Conservation (phyloP, 2,888 invertebrate species). For the Ctenicera cuprea region DNA sequence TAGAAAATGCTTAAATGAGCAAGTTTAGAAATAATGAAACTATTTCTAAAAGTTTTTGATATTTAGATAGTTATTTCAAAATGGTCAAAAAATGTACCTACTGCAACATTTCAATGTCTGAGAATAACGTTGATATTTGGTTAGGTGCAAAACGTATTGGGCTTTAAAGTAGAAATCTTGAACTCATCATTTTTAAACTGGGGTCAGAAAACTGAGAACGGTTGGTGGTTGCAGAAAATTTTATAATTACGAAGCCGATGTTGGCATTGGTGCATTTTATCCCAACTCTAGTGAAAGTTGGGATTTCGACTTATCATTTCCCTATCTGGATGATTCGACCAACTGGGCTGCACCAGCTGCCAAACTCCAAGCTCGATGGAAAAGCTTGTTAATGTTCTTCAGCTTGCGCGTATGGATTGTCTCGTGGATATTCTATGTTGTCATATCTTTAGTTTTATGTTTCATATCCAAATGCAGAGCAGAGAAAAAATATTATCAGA, state of each 20-base stretch:
- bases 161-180: no score
- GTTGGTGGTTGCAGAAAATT: no score
- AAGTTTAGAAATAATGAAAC: no score
- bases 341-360: constrained; percentile 40
- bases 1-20: no score
- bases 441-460: background rate
- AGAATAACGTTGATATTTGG: no score
- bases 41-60: no score
- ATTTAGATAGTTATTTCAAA: no score
- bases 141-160: no score
- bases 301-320: constrained; percentile 42
- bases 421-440: background rate
- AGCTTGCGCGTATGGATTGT: background rate
- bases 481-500: background rate
- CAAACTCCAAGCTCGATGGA: constrained; percentile 32
- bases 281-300: constrained; percentile 7
- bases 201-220: no score
- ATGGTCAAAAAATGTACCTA: no score
- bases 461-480: background rate
- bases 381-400: constrained; percentile 24
- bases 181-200: no score
- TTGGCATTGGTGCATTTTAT: constrained; percentile 36
- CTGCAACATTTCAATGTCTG: no score
- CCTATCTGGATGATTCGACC: constrained; percentile 42
- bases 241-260: constrained; percentile 29